phyloP scores from a whole-genome alignment of 2,113 vertebrate species.

The Heterocephalus glaber region DNA sequence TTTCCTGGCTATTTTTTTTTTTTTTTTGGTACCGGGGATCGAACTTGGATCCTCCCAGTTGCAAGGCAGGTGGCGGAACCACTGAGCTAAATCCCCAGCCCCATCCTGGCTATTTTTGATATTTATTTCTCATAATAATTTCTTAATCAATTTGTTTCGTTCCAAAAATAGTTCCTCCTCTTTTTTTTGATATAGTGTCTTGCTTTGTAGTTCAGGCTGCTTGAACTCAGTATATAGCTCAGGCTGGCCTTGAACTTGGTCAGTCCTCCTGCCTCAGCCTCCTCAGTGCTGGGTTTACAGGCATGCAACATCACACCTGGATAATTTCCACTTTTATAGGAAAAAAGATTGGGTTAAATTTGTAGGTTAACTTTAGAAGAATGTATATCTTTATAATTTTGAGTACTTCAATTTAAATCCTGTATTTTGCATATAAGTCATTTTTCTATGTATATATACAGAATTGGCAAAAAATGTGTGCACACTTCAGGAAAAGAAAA shows the following conservation, averaged over 20 bases:
- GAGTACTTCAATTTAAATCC: conserved; percentile 13
- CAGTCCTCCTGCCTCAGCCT: background rate
- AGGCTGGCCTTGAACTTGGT: background rate
- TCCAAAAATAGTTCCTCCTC: background rate
- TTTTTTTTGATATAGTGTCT: background rate
- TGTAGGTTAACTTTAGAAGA: conserved; percentile 57
- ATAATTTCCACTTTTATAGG: conserved; percentile 32
- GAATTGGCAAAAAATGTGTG: background rate
- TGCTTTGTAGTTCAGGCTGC: background rate
- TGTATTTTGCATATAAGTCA: background rate
- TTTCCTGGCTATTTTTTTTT: conserved; percentile 59
- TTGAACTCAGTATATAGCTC: background rate
- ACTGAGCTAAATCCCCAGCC: too few relatives aligned
- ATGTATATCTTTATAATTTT: conserved; percentile 50
- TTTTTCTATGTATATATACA: background rate
- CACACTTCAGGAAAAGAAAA: background rate
- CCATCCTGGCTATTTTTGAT: too few relatives aligned
- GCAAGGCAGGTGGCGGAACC: too few relatives aligned
- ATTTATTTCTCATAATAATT: conserved; percentile 61
- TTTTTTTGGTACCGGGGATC: too few relatives aligned
- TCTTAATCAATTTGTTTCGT: conserved; percentile 60
- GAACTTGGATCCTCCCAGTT: too few relatives aligned
- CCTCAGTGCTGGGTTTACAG: background rate
- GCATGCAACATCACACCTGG: background rate
- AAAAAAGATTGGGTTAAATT: conserved; percentile 35